A percentile compares a stretch with the other conserved stretches of the same genome.
These are phyloP conservation scores for Panurus biarmicus DNA, from an alignment of 2,113 vertebrate genomes.

Conservation along the genomic window DNA sequence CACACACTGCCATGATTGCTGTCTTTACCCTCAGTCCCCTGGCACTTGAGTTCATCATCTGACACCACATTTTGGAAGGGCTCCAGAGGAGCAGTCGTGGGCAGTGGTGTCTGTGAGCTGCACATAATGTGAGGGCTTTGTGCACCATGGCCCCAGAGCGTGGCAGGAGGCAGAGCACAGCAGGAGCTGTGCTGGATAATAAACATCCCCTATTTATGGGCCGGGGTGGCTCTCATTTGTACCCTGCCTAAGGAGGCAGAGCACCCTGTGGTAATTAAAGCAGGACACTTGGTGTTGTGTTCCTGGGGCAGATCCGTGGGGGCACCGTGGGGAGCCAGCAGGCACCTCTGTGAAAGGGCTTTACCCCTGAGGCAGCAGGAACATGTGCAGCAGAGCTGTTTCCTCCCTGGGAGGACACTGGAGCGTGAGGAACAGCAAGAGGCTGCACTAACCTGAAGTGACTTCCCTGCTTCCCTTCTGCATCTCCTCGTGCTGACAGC, in stretches of 20 bases:
- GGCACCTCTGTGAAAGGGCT: neutral
- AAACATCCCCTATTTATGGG: neutral
- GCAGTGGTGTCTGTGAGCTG: neutral
- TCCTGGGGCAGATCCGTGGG: neutral
- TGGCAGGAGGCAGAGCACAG: neutral
- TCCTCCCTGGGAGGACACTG: neutral
- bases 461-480: neutral
- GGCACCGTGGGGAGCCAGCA: neutral
- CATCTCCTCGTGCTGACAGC: neutral
- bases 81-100: conserved; percentile 9
- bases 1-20: neutral
- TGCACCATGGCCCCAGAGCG: neutral
- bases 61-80: conserved; percentile 17
- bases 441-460: neutral
- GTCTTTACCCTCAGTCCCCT: neutral
- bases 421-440: neutral
- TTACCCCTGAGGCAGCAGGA: neutral
- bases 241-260: neutral
- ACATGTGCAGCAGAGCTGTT: neutral
- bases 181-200: neutral
- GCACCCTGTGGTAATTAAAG: neutral
- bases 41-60: neutral
- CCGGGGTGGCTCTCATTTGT: neutral
- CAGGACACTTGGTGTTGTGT: neutral
- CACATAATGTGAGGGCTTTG: neutral